Percentiles rank a stretch among this genome's conserved stretches.
These are phyloP conservation scores for Prorops nasuta DNA, from an alignment of 1,140 invertebrate genomes.

Conservation along the genomic window DNA sequence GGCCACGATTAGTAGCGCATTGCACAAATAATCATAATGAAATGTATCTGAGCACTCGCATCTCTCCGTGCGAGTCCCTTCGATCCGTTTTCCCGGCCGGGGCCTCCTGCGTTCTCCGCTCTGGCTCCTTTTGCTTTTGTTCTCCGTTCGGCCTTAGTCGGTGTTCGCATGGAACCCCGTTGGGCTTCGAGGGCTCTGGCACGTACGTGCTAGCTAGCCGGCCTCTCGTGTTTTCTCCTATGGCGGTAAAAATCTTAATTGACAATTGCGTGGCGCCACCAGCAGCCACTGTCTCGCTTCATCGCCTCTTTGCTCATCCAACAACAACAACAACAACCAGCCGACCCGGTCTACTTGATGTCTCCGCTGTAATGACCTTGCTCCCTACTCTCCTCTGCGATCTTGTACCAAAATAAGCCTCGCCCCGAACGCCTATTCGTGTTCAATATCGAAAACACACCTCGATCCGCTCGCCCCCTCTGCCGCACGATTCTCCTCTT, in stretches of 20 bases:
- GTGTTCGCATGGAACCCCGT: conserved; percentile 18
- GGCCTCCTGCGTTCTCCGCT: not conserved
- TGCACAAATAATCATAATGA: conserved; percentile 43
- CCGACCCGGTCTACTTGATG: conserved; percentile 7
- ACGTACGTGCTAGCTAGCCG: conserved; percentile 16
- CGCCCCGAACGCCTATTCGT: too few relatives aligned
- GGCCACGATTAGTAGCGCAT: conserved; percentile 35
- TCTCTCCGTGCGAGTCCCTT: not conserved
- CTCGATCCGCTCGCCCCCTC: too few relatives aligned
- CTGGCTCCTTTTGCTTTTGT: not conserved
- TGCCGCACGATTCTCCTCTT: too few relatives aligned
- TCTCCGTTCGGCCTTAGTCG: not conserved
- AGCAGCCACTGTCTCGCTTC: conserved; percentile 28
- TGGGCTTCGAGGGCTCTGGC: conserved; percentile 14
- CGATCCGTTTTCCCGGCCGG: not conserved
- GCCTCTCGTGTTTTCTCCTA: conserved; percentile 43
- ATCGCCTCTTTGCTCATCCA: conserved; percentile 17
- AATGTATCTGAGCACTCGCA: conserved; percentile 37
- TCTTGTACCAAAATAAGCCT: too few relatives aligned
- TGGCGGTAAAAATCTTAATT: conserved; percentile 55
- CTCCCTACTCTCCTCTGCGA: too few relatives aligned
- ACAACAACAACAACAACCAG: conserved; percentile 16
- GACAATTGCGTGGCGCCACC: conserved; percentile 54
- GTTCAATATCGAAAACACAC: too few relatives aligned
- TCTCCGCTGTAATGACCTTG: conserved; percentile 20